Evolutionary conservation across 2,113 vertebrate genomes (phyloP), one percentile per base, ranked within the genome.

Genomic region (Phocoena sinus): DNA sequence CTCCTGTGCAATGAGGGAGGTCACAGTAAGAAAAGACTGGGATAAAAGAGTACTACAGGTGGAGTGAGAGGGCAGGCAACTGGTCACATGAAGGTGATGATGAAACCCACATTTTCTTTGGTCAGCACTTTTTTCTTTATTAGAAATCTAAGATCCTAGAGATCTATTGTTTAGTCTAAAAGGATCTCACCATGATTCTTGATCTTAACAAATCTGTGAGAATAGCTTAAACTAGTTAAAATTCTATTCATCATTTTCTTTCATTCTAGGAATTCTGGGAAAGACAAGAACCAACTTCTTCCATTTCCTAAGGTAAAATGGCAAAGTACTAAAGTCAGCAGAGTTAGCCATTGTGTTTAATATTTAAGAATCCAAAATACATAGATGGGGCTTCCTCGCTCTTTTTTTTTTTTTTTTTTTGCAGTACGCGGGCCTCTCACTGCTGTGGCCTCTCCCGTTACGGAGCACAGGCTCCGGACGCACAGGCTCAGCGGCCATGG

Each of bases 201-300:
- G 31, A 92, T 56, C 10, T 85, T 81, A 71, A 1, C 38, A 89
- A 76, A 81, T 73, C 0, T 92, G 33, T 77, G 6, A 82, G 17
- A 94, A 76, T 36, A 74, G 47, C 65, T 81, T 92, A 77, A 89
- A 92, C n/a, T 65, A 83, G 58, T 94, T 92, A 96, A 94, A 90
- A 93, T n/a, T 14, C 33, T 53, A 76, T 41, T 83, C 62, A 93
- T 23, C 25, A 50, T 58, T 84, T 90, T 95, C 56, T 83, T 82
- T 84, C 65, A 79, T 38, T 80, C 41, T 63, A 84, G 36, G 20
- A 89, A 96, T 80, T 94, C n/a, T 84, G 13, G 80, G 28, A 91
- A 87, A 96, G 33, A 86, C 62, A 89, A 95, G 13, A 87, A 65
- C 1, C 31, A 88, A 80, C 26, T 8, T 58, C n/a, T 58, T 58